Percentiles rank a stretch among this genome's conserved stretches.
Evolutionary conservation across 2,797 vertebrate species (phyloP).

Genomic region (Alca torda): DNA sequence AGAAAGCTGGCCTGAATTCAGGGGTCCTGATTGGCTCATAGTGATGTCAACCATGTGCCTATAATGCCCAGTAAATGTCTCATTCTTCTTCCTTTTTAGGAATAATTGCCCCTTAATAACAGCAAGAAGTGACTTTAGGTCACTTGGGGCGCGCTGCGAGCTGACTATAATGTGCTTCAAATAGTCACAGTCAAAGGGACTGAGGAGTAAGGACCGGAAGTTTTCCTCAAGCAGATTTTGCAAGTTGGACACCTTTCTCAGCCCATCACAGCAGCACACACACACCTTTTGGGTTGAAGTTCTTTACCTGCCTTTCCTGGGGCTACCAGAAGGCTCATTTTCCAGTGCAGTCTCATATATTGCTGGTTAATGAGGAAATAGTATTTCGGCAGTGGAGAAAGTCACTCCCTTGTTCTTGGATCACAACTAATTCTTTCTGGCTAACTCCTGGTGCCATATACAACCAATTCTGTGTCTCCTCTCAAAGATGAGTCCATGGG

Average conservation of each 20-base stretch:
- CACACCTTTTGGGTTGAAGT: neutral
- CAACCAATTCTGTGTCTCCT: neutral
- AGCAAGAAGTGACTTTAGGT: neutral
- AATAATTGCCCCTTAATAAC: constrained; percentile 25
- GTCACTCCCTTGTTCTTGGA: neutral
- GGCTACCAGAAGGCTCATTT: neutral
- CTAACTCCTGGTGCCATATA: neutral
- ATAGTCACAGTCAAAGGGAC: neutral
- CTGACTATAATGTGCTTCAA: neutral
- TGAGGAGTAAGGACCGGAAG: neutral
- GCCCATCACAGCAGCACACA: neutral
- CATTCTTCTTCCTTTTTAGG: constrained; percentile 19
- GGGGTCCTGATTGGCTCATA: neutral
- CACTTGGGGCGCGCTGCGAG: neutral
- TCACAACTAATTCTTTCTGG: neutral
- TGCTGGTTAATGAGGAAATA: neutral
- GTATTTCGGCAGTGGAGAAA: neutral
- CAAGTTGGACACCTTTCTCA: neutral
- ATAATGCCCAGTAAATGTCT: constrained; percentile 8
- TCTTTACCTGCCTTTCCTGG: neutral
- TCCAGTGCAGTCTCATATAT: neutral
- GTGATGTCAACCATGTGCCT: constrained; percentile 17
- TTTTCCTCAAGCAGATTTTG: neutral
- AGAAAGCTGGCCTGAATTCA: constrained; percentile 17
- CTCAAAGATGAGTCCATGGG: neutral